These are phyloP conservation scores for Parazoanthus atlanticus DNA, from an alignment of 92 coral and sea anemone species.

Conservation along the genomic window DNA sequence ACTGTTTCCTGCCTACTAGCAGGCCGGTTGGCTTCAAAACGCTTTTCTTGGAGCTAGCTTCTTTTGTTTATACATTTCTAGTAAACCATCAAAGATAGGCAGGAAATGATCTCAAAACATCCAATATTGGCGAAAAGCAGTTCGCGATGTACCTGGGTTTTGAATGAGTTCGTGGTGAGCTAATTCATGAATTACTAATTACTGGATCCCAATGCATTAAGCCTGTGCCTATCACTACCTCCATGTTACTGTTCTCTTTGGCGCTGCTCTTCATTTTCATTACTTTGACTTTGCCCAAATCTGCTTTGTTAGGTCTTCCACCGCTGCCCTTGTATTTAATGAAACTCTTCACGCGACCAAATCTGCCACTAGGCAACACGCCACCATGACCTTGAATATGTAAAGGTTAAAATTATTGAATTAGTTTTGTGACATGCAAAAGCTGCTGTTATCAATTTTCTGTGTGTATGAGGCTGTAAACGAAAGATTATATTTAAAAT, in stretches of 20 bases:
- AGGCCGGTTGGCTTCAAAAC: constrained; percentile 33
- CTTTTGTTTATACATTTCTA: constrained; percentile 43
- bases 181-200: constrained; percentile 50
- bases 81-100: constrained; percentile 30
- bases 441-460: not conserved
- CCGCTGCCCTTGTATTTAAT: not conserved
- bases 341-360: constrained; percentile 4
- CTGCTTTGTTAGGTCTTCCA: too few relatives aligned
- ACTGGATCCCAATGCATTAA: not conserved
- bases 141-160: constrained; percentile 55
- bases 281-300: not conserved
- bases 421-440: not conserved
- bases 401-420: not conserved
- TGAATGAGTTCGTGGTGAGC: constrained; percentile 66
- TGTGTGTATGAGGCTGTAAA: constrained; percentile 7
- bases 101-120: constrained; percentile 3
- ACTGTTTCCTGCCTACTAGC: constrained; percentile 19
- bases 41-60: constrained; percentile 42
- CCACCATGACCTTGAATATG: not conserved
- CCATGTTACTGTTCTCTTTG: not conserved
- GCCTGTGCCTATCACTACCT: not conserved
- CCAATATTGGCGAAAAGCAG: constrained; percentile 23
- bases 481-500: not conserved
- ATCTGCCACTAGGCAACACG: constrained; percentile 12
- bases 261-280: not conserved